Base-by-base conservation (phyloP, 1,140 invertebrate species). In the Caenorhabditis remanei region DNA sequence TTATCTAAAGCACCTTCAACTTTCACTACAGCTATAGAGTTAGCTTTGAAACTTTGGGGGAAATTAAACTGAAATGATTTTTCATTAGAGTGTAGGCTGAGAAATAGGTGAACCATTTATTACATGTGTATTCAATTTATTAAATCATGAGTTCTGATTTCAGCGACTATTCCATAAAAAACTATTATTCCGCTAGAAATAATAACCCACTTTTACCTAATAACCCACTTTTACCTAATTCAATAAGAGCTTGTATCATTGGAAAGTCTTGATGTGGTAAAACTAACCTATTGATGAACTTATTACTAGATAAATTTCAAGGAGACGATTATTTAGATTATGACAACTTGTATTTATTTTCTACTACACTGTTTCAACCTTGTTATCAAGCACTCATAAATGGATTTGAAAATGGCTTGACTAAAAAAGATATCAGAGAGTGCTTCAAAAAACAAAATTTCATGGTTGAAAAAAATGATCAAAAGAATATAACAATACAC, bases 331-430 rank as follows among this genome's bases (percentile, higher is more conserved):
- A 89, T 83, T 63, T 89, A 19, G 88, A 89, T 65, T 89, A 89
- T 65, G 87, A 90, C 63, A 89, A 89, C 63, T 82, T 89, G 19
- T 90, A 61, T n/a, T 90, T 89, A 40, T 89, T 89, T 90, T 85
- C 88, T 43, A 90, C 90, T 4, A 87, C 83, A 14, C 43, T 89
- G 2, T 83, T 90, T 63, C 88, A 89, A 90, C 88, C 88, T 5
- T 71, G 87, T 14, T 89, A 89, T 90, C 58, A 89, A 89, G 84
- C 87, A 1, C 83, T 89, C 19, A 89, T 89, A 4, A 90, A 90
- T 24, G 88, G 88, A 24, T 87, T 90, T 40, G 43, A 55, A 24
- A 90, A 89, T 87, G 50, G 71, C 16, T 90, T 89, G 46, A 87
- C 7, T 50, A 89, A 89, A 82, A 87, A 83, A 82, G 83, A 89